phyloP scores from a whole-genome alignment of 1,140 invertebrate genomes.

The Stratiolaelaps scimitus region DNA sequence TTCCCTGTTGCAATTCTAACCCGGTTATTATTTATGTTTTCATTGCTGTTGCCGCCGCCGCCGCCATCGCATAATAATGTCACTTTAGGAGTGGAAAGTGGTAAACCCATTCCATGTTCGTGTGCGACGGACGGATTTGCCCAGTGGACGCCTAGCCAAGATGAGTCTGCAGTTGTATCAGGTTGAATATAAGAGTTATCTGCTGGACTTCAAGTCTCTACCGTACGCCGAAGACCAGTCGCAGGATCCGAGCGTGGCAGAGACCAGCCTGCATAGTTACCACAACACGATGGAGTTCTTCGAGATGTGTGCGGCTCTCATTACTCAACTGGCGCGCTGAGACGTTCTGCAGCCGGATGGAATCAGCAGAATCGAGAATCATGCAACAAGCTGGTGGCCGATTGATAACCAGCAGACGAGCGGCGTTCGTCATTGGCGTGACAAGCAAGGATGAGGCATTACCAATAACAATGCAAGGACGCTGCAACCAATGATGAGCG shows the following conservation, averaged over 20 bases:
- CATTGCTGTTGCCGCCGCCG: too few relatives aligned
- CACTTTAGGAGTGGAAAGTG: conserved; percentile 83
- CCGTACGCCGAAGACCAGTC: conserved; percentile 34
- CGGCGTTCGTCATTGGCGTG: too few relatives aligned
- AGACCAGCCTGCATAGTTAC: conserved; percentile 42
- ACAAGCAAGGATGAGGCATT: too few relatives aligned
- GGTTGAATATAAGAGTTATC: conserved; percentile 92
- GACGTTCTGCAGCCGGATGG: background rate
- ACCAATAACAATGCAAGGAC: too few relatives aligned
- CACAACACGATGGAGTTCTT: conserved; percentile 99
- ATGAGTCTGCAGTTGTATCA: conserved; percentile 98
- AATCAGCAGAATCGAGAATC: too few relatives aligned
- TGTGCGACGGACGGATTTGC: conserved; percentile 71
- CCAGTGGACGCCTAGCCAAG: conserved; percentile 63
- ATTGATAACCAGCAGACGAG: too few relatives aligned
- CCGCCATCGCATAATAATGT: too few relatives aligned
- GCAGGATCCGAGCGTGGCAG: conserved; percentile 34
- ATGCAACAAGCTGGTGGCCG: too few relatives aligned
- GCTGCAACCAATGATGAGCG: too few relatives aligned
- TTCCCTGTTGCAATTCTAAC: too few relatives aligned
- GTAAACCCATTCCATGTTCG: conserved; percentile 79
- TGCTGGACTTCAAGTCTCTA: conserved; percentile 79
- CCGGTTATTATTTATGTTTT: too few relatives aligned
- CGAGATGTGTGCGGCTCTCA: conserved; percentile 97
- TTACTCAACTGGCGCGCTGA: conserved; percentile 87